A percentile compares a stretch with the other conserved stretches of the same genome.
Conservation (phyloP, 2,888 invertebrate species). For the Dendrolimus houi region DNA sequence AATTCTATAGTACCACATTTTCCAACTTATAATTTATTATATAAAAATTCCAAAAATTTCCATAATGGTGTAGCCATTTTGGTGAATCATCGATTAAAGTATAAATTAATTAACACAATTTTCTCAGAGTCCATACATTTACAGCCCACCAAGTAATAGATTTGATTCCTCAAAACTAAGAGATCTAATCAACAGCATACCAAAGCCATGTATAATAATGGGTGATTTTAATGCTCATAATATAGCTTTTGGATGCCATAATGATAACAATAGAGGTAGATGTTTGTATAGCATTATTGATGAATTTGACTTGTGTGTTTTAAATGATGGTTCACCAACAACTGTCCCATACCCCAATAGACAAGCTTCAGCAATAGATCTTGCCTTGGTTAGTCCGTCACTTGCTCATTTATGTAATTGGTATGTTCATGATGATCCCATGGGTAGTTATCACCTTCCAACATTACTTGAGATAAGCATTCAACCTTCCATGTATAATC, state of each 20-base stretch:
- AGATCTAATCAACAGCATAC: background rate
- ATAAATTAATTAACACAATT: background rate
- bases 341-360: constrained; percentile 4
- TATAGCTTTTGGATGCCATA: constrained; percentile 2
- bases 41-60: background rate
- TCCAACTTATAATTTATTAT: background rate
- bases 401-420: background rate
- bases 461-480: background rate
- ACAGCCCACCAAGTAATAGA: background rate
- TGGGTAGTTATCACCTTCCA: background rate
- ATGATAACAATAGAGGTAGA: constrained; percentile 2
- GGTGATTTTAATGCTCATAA: constrained; percentile 6
- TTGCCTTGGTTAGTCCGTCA: background rate
- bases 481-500: background rate
- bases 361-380: background rate
- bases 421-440: background rate
- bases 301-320: constrained; percentile 5
- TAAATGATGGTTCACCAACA: constrained; percentile 4
- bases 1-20: background rate
- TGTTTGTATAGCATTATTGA: constrained; percentile 2
- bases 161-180: constrained; percentile 1
- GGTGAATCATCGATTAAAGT: background rate
- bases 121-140: background rate
- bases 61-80: background rate
- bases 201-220: constrained; percentile 2